Conservation (phyloP, 2,113 vertebrate species). For the Tetrao urogallus region DNA sequence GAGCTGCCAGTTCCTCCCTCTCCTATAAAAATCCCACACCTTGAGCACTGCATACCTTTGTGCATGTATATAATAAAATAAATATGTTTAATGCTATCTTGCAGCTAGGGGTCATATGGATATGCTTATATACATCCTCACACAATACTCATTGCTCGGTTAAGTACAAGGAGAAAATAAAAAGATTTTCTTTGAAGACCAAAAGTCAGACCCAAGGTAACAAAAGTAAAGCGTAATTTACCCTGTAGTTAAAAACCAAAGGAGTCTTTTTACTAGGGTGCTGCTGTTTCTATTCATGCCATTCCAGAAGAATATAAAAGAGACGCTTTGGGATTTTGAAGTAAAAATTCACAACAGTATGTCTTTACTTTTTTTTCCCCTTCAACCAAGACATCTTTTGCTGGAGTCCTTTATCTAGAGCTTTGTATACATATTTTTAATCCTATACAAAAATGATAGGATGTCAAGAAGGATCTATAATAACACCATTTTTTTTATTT, state of each 20-base stretch:
- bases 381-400: slow-evolving; percentile 79
- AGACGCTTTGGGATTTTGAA: slow-evolving; percentile 74
- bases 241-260: slow-evolving; percentile 72
- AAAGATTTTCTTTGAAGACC: slow-evolving; percentile 53
- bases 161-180: not conserved
- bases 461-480: slow-evolving; percentile 89
- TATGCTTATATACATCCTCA: not conserved
- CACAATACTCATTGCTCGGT: not conserved
- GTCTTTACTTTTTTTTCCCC: slow-evolving; percentile 74
- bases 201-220: slow-evolving; percentile 50
- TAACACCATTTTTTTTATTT: slow-evolving; percentile 90
- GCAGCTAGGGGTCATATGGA: not conserved
- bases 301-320: slow-evolving; percentile 75
- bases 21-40: slow-evolving; percentile 25
- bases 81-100: slow-evolving; percentile 17
- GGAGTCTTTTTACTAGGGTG: slow-evolving; percentile 63
- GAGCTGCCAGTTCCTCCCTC: slow-evolving; percentile 10
- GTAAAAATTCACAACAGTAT: slow-evolving; percentile 74
- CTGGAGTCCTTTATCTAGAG: slow-evolving; percentile 80
- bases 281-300: slow-evolving; percentile 72
- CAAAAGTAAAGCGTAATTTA: slow-evolving; percentile 58
- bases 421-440: slow-evolving; percentile 89
- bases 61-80: slow-evolving; percentile 49
- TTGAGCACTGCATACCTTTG: slow-evolving; percentile 23
- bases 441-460: slow-evolving; percentile 88